A percentile compares a stretch with the other conserved stretches of the same genome.
These are phyloP conservation scores for Drosophila insularis DNA, from an alignment of 1,140 invertebrate species.

Conservation along the genomic window DNA sequence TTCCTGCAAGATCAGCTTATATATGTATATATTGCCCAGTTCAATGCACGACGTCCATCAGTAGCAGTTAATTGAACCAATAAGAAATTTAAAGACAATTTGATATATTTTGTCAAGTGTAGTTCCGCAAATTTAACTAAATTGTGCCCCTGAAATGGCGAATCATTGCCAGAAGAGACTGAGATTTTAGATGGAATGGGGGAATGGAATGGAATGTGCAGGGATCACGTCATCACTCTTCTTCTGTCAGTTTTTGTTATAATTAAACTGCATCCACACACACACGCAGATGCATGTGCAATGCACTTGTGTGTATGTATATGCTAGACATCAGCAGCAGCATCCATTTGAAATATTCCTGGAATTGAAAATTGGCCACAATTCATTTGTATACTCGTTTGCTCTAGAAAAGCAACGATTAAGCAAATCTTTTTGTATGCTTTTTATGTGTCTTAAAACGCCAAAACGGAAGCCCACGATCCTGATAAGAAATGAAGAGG, in stretches of 20 bases:
- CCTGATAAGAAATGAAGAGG: slow-evolving; percentile 58
- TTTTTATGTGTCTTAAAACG: slow-evolving; percentile 4
- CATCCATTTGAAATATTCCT: slow-evolving; percentile 48
- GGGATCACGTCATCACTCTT: slow-evolving; percentile 64
- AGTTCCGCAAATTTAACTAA: slow-evolving; percentile 53
- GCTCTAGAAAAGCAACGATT: slow-evolving; percentile 51
- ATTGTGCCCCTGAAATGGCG: slow-evolving; percentile 39
- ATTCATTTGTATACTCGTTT: slow-evolving; percentile 19
- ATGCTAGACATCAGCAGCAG: slow-evolving; percentile 30
- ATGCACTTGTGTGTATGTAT: background rate
- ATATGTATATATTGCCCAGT: slow-evolving; percentile 36
- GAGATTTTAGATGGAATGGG: background rate
- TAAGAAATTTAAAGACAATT: slow-evolving; percentile 36
- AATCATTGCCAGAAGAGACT: background rate
- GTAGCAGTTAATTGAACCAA: slow-evolving; percentile 56
- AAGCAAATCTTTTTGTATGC: slow-evolving; percentile 54
- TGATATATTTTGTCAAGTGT: slow-evolving; percentile 9
- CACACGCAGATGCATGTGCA: slow-evolving; percentile 12
- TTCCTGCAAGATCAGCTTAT: slow-evolving; percentile 42
- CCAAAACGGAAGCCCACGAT: slow-evolving; percentile 64
- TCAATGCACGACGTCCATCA: slow-evolving; percentile 41
- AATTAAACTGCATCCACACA: slow-evolving; percentile 66
- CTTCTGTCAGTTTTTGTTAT: slow-evolving; percentile 66
- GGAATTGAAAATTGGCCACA: slow-evolving; percentile 31
- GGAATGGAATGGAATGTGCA: background rate